phyloP scores from a whole-genome alignment of 2,888 invertebrate genomes.

The Acleris emargana region DNA sequence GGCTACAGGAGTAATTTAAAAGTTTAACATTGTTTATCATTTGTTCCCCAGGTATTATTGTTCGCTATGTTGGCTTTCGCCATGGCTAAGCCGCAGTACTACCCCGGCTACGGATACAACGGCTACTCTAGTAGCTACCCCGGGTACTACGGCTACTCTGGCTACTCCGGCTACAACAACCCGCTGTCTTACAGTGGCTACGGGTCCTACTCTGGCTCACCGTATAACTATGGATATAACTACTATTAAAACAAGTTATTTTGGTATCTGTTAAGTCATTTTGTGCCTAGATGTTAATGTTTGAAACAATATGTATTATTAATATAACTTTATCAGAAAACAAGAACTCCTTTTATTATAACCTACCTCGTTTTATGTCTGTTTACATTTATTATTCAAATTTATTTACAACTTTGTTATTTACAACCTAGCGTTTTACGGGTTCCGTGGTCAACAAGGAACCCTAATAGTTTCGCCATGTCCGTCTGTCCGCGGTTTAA shows the following conservation, averaged over 20 bases:
- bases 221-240: constrained; percentile 68
- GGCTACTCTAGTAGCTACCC: constrained; percentile 50
- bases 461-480: no score
- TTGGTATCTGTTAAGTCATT: not conserved
- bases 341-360: no score
- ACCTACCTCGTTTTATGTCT: no score
- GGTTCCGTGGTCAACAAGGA: no score
- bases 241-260: constrained; percentile 51
- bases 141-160: constrained; percentile 64
- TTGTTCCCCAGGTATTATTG: constrained; percentile 67
- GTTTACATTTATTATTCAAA: no score
- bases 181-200: constrained; percentile 63
- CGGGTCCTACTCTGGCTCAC: constrained; percentile 60
- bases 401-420: no score
- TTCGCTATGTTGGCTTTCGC: constrained; percentile 74
- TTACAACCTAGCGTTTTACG: no score
- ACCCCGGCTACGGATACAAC: constrained; percentile 63
- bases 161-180: constrained; percentile 68
- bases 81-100: constrained; percentile 74
- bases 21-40: not conserved
- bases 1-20: no score
- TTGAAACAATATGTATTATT: not conserved
- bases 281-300: constrained; percentile 25
- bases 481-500: no score
- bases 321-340: not conserved